Conservation (phyloP, 1,140 invertebrate species). For the Zaprionus nigranus region DNA sequence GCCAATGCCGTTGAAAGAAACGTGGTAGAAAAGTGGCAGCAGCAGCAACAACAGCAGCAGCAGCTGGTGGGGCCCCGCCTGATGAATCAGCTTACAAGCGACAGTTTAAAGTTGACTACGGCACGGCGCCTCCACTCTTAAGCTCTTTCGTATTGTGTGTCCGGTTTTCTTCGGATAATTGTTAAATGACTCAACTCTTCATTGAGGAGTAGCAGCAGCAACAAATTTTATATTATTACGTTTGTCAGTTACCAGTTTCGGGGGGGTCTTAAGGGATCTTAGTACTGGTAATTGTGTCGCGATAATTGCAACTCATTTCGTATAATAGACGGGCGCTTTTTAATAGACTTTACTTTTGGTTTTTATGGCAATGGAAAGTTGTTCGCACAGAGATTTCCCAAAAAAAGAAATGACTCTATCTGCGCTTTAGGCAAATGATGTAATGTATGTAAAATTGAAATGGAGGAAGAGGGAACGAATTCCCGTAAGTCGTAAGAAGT, state of each 20-base stretch:
- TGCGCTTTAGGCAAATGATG: conserved; percentile 11
- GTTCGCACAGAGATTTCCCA: conserved; percentile 9
- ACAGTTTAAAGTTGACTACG: conserved; percentile 63
- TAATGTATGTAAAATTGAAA: not conserved
- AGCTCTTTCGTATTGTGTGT: conserved; percentile 7
- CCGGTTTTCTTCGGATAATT: conserved; percentile 8
- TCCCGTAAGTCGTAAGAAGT: conserved; percentile 3
- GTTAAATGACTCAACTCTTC: conserved; percentile 28
- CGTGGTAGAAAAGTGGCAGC: conserved; percentile 64
- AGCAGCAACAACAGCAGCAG: not conserved
- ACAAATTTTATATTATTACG: conserved; percentile 64
- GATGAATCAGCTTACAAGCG: conserved; percentile 63
- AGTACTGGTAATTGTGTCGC: conserved; percentile 52
- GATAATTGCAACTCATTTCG: conserved; percentile 63
- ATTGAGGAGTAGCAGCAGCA: conserved; percentile 13
- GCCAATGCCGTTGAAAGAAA: conserved; percentile 75
- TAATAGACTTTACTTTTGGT: conserved; percentile 16
- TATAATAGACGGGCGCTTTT: conserved; percentile 57
- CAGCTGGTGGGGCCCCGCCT: conserved; percentile 27
- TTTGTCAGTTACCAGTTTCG: conserved; percentile 59
- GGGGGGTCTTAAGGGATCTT: conserved; percentile 28
- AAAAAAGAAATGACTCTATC: conserved; percentile 16
- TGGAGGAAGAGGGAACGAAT: not conserved
- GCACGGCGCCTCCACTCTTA: conserved; percentile 16
- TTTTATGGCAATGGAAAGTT: conserved; percentile 26